A percentile compares a stretch with the other conserved stretches of the same genome.
Evolutionary conservation across 2,113 vertebrate genomes (phyloP).

Genomic region (Sigmodon hispidus): DNA sequence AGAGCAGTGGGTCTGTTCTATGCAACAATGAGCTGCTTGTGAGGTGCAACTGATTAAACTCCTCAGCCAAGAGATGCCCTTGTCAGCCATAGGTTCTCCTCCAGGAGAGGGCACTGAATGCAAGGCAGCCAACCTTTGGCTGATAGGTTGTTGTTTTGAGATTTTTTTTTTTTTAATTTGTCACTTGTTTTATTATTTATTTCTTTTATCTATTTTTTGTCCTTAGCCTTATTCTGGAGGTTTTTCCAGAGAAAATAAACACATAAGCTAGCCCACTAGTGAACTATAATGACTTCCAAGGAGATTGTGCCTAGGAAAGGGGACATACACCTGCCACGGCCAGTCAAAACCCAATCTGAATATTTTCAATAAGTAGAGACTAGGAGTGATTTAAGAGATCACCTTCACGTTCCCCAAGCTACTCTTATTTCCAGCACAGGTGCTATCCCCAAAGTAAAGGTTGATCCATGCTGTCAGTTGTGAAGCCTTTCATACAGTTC

Average conservation of each 20-base stretch:
- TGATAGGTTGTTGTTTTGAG: background rate
- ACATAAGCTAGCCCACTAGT: background rate
- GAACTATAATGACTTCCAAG: background rate
- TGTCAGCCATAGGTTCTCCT: background rate
- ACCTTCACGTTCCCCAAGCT: background rate
- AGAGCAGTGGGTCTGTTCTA: background rate
- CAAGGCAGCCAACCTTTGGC: background rate
- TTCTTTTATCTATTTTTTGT: background rate
- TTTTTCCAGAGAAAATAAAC: constrained; percentile 43
- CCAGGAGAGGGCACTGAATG: background rate
- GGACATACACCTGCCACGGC: background rate
- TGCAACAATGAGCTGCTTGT: background rate
- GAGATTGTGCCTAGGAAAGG: background rate
- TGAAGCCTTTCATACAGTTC: background rate
- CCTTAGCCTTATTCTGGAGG: background rate
- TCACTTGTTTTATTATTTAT: background rate
- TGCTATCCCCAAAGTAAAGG: background rate
- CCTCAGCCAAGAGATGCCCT: background rate
- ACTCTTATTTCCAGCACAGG: background rate
- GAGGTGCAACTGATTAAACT: background rate
- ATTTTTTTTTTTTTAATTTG: background rate
- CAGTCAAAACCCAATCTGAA: constrained; percentile 33
- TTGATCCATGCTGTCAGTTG: background rate
- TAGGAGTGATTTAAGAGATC: background rate
- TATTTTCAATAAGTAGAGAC: constrained; percentile 17